Base-by-base conservation (phyloP, 2,113 vertebrate species). In the Esox niger region DNA sequence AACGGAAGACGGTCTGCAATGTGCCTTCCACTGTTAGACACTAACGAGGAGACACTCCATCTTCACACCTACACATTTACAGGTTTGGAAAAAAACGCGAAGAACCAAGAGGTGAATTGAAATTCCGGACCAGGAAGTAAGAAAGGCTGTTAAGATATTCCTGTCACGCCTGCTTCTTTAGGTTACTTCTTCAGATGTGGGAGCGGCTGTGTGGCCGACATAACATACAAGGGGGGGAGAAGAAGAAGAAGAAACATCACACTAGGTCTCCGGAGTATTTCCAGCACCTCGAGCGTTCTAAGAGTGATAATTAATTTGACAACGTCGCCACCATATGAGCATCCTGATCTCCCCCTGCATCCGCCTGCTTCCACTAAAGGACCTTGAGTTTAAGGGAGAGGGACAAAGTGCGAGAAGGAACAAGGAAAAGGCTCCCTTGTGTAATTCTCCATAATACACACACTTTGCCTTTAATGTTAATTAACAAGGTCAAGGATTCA, bases 301-400 rank as follows among this genome's bases (percentile, higher is more conserved):
- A n/a, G n/a, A 61, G 57, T 54, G 64, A 75, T 86, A 82, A 84
- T 88, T 82, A 83, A 82, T 73, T 64, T 78, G 69, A 81, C 57
- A 38, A 70, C 75, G 74, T 79, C 69, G 75, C 49, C 64, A 76
- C 54, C 27, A 25, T 31, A 60, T 1, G 8, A 68, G 71, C 74
- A 25, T 79, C 78, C 63, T 26, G 1, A 68, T 58, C 68, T 61
- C 66, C 71, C 76, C 15, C 30, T 1, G 64, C 64, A 78, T 69
- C 29, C 20, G 68, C 74, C 71, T 66, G 54, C 60, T 68, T 57
- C 59, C 38, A 54, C 47, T 6, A 6, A 66, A 69, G 62, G 52
- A 68, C 68, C 58, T 58, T 13, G 58, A 71, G 75, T 66, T 64
- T 59, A 27, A 62, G 2, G 13, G 2, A n/a, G 6, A 13, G 26